Conservation (phyloP, 2,113 vertebrate genomes). For the Brienomyrus brachyistius region DNA sequence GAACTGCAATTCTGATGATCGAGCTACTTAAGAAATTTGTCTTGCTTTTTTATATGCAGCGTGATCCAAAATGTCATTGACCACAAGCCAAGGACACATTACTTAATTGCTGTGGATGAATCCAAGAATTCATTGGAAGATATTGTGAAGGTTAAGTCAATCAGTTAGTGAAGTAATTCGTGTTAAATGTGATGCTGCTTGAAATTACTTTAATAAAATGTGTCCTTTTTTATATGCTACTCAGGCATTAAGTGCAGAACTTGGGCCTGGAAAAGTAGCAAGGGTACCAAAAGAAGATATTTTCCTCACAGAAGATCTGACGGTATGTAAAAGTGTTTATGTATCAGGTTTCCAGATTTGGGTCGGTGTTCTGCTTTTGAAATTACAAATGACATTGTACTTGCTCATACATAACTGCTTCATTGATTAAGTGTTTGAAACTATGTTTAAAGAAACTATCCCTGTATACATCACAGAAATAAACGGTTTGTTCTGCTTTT, state of each 20-base stretch:
- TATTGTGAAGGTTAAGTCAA: slow-evolving; percentile 68
- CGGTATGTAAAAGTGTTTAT: slow-evolving; percentile 52
- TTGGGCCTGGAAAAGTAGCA: slow-evolving; percentile 72
- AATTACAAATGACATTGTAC: not conserved
- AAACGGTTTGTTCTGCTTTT: not conserved
- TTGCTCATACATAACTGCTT: not conserved
- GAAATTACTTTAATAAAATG: not conserved
- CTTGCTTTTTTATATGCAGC: slow-evolving; percentile 48
- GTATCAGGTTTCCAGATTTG: not conserved
- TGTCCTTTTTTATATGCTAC: not conserved
- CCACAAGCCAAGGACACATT: slow-evolving; percentile 59
- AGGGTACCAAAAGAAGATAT: slow-evolving; percentile 65
- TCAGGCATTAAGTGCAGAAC: slow-evolving; percentile 66
- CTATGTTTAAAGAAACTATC: not conserved
- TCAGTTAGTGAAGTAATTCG: not conserved
- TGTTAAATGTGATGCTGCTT: not conserved
- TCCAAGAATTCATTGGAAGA: slow-evolving; percentile 68
- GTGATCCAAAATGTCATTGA: slow-evolving; percentile 78
- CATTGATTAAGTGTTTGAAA: not conserved
- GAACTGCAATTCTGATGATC: not conserved
- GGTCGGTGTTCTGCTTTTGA: not conserved
- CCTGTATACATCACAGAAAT: not conserved
- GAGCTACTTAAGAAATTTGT: not conserved
- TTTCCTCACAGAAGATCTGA: slow-evolving; percentile 67
- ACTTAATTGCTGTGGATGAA: slow-evolving; percentile 76